These are phyloP conservation scores for human (Homo sapiens) DNA, from an alignment of 2,113 vertebrate genomes.

Conservation along the genomic window GRCh38 chr1:196345501-196346000, in stretches of 20 bases:
- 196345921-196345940: neutral
- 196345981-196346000: neutral
- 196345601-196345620: neutral
- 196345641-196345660: neutral
- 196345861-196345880: neutral
- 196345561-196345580: neutral
- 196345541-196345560: neutral
- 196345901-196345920: neutral
- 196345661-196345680: neutral
- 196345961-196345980: neutral
- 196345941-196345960: neutral
- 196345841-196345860: neutral
- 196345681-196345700: neutral
- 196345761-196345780: neutral
- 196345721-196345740: neutral
- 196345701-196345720: neutral
- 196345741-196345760: neutral
- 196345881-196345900: neutral
- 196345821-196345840: neutral
- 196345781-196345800: neutral
- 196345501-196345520: neutral
- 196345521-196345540: neutral
- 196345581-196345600: neutral
- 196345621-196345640: neutral
- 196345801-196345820: neutral